These are phyloP conservation scores for Megaustenia siamemsis DNA, from an alignment of 2,888 invertebrate species.

Conservation along the genomic window DNA sequence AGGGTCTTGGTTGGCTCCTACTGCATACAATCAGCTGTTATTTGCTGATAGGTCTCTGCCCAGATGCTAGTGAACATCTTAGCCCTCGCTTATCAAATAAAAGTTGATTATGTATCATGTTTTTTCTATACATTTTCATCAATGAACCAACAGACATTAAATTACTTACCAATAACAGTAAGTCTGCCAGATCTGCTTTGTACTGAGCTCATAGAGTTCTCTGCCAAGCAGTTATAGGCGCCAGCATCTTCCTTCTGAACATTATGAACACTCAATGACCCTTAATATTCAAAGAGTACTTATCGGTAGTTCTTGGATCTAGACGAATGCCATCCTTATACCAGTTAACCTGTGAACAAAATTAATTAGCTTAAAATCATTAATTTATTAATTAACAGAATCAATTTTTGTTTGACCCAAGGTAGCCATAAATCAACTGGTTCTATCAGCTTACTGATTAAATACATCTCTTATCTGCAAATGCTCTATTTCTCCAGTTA, in stretches of 20 bases:
- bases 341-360: conserved; percentile 59
- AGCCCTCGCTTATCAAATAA: too few relatives aligned
- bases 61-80: too few relatives aligned
- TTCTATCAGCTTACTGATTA: too few relatives aligned
- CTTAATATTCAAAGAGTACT: conserved; percentile 42
- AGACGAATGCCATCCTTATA: conserved; percentile 50
- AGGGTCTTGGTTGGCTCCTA: too few relatives aligned
- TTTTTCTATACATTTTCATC: background rate
- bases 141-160: background rate
- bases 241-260: conserved; percentile 53
- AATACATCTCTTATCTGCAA: too few relatives aligned
- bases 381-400: background rate
- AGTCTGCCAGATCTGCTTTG: conserved; percentile 42
- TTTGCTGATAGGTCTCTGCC: too few relatives aligned
- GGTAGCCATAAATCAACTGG: too few relatives aligned
- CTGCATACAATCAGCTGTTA: too few relatives aligned
- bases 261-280: conserved; percentile 48
- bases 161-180: conserved; percentile 50
- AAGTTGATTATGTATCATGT: too few relatives aligned
- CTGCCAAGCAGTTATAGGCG: conserved; percentile 55
- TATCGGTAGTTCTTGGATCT: conserved; percentile 37
- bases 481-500: too few relatives aligned
- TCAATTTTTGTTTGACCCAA: too few relatives aligned
- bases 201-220: conserved; percentile 38
- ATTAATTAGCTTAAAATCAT: too few relatives aligned